Percentiles rank a stretch among this genome's conserved stretches.
phyloP scores from a whole-genome alignment of 2,797 vertebrate species.

The Sarcoramphus papa region DNA sequence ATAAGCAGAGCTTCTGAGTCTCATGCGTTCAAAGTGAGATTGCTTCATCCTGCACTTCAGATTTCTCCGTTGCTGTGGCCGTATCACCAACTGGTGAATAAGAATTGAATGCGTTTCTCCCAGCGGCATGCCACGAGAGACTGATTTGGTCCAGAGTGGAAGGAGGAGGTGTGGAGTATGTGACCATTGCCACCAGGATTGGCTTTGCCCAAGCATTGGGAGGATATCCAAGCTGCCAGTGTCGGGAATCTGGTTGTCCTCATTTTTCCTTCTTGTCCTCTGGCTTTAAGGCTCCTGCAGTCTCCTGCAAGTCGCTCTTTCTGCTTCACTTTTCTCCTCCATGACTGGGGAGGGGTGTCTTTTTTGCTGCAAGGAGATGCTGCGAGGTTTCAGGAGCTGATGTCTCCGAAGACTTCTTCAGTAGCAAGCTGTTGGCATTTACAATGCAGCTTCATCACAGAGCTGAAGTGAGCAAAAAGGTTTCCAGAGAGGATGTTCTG shows the following conservation, averaged over 20 bases:
- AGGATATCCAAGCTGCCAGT: background rate
- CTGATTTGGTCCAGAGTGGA: background rate
- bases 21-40: background rate
- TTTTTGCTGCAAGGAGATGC: background rate
- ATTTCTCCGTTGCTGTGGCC: background rate
- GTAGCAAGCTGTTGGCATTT: background rate
- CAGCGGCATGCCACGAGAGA: accelerated
- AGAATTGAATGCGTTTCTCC: background rate
- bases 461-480: background rate
- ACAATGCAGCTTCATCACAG: background rate
- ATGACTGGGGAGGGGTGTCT: background rate
- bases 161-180: accelerated
- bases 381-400: background rate
- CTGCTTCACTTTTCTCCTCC: background rate
- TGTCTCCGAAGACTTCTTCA: background rate
- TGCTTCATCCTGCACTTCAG: background rate
- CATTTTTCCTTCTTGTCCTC: background rate
- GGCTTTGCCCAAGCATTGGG: accelerated
- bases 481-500: background rate
- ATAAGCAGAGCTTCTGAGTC: background rate
- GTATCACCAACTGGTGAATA: background rate
- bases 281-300: background rate
- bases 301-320: background rate
- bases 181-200: background rate
- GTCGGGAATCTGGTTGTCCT: background rate